Conservation (phyloP, 2,888 invertebrate genomes). For the Phoronis australis region DNA sequence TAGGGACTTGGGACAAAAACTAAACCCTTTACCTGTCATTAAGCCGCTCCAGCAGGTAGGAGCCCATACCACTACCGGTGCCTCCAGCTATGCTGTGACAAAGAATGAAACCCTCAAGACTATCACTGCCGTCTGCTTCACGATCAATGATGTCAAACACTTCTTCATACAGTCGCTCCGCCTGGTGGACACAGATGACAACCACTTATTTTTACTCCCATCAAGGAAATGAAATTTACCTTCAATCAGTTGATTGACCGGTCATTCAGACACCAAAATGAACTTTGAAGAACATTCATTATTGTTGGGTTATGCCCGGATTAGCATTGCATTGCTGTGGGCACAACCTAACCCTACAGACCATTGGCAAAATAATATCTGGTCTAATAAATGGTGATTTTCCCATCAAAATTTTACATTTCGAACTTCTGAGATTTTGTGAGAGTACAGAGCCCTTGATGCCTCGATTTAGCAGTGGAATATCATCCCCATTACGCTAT, state of each 20-base stretch:
- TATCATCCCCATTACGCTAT: too few species aligned
- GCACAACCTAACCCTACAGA: too few species aligned
- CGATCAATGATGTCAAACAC: conserved; percentile 97
- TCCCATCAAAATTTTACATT: too few species aligned
- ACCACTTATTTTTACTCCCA: not conserved
- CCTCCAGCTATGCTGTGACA: conserved; percentile 99
- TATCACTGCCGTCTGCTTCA: conserved; percentile 97
- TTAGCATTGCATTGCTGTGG: too few species aligned
- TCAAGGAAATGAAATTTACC: not conserved
- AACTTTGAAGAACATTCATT: too few species aligned
- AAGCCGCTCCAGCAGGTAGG: conserved; percentile 60
- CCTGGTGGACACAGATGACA: conserved; percentile 63
- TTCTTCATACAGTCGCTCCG: conserved; percentile 88
- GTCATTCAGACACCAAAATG: not conserved
- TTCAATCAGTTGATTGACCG: not conserved
- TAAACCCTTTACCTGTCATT: conserved; percentile 56
- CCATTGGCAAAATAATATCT: too few species aligned
- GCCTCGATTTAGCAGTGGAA: too few species aligned
- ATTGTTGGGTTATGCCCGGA: too few species aligned
- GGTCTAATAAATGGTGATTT: too few species aligned
- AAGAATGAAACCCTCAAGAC: conserved; percentile 90
- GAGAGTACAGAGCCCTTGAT: too few species aligned
- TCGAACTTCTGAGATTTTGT: too few species aligned
- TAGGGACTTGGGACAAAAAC: too few species aligned
- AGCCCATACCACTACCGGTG: conserved; percentile 98